Evolutionary conservation across 2,113 vertebrate species (phyloP).

Genomic region (Rhinichthys klamathensis): DNA sequence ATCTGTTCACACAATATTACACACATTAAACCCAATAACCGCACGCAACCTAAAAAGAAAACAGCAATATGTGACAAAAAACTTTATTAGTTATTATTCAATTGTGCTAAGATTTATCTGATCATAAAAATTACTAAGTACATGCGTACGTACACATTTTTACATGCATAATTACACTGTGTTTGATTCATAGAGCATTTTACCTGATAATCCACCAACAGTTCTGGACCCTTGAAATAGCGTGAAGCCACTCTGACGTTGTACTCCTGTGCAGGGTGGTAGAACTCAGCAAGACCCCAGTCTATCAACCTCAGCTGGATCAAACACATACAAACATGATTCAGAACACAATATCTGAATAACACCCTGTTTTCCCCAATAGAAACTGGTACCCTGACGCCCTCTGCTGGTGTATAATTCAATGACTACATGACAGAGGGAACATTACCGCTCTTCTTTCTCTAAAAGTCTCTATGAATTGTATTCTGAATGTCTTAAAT

Average conservation of each 20-base stretch:
- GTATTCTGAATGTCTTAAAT: background rate
- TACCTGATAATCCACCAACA: conserved; percentile 99
- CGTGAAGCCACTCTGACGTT: conserved; percentile 98
- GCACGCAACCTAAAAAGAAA: background rate
- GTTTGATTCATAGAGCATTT: background rate
- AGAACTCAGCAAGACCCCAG: conserved; percentile 97
- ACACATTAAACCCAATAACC: background rate
- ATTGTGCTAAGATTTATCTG: no score
- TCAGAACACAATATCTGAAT: background rate
- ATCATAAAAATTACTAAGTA: background rate
- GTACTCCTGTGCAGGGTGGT: conserved; percentile 98
- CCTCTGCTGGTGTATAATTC: conserved; percentile 24
- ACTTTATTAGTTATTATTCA: background rate
- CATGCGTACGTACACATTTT: background rate
- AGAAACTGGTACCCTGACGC: background rate
- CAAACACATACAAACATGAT: conserved; percentile 51
- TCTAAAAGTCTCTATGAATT: background rate
- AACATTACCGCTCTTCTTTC: background rate
- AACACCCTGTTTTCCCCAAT: background rate
- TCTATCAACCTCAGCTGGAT: conserved; percentile 94
- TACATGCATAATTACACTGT: background rate
- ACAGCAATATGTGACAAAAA: background rate
- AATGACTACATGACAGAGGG: background rate
- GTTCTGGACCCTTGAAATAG: conserved; percentile 98
- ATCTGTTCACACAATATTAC: conserved; percentile 76